Percentiles rank a stretch among this genome's conserved stretches.
Conservation (phyloP, 2,113 vertebrate genomes). For the Columba janthina region DNA sequence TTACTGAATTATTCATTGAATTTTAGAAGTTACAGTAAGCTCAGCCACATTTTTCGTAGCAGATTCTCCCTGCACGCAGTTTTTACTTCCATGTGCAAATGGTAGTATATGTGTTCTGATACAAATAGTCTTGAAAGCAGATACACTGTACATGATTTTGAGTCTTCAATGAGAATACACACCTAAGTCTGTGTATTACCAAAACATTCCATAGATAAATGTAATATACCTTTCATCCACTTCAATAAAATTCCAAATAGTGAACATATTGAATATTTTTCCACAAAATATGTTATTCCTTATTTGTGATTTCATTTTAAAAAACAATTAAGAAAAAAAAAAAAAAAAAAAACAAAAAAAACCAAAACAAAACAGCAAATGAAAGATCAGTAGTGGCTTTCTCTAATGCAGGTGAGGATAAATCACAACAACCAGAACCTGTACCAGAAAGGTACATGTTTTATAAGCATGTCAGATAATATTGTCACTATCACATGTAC, state of each 20-base stretch:
- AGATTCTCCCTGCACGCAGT: not conserved
- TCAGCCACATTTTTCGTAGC: not conserved
- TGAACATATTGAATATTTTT: not conserved
- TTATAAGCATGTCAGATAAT: accelerated
- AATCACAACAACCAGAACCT: not conserved
- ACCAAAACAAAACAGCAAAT: not conserved
- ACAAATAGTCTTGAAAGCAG: not conserved
- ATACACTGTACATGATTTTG: not conserved
- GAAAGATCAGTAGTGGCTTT: accelerated
- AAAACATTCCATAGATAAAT: not conserved
- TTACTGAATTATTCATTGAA: not conserved
- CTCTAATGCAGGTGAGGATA: not conserved
- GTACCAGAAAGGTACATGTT: accelerated
- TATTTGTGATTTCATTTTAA: not conserved
- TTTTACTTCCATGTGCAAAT: not conserved
- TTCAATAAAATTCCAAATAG: not conserved
- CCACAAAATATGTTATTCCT: not conserved
- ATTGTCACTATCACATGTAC: not conserved
- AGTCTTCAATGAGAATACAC: not conserved
- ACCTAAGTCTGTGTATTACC: not conserved
- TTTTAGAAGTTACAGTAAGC: not conserved
- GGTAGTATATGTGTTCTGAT: not conserved
- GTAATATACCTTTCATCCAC: not conserved
- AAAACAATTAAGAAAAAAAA: not conserved
- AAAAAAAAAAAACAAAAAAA: too few species aligned